Evolutionary conservation across 1,140 invertebrate species (phyloP), one percentile per base, ranked within the genome.

Genomic region (Drosophila sp.): DNA sequence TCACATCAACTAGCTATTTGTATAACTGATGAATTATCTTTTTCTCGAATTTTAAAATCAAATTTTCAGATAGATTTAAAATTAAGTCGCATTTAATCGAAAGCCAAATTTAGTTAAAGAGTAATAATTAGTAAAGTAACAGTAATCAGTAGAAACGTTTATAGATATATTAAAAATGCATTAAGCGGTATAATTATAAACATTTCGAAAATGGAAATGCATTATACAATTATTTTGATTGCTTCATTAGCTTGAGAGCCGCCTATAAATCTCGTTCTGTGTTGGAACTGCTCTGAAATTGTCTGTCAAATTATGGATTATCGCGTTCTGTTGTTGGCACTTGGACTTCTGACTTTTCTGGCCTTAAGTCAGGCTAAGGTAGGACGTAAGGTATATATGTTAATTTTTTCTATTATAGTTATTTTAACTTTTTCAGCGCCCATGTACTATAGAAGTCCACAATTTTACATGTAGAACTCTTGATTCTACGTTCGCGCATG

Each of bases 361-460:
- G 5, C 21, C 2, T 0, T 8, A 7, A 43, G 34, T 21, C 38
- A 45, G 32, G 18, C 51, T 8, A 56, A 65, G 51, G 62, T 65
- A 65, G 13, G 43, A 48, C 2, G 7, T 2, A 56, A 8, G 36
- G 2, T 21, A 21, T 25, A 25, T 2, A 40, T n/a, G 0, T 11
- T 51, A 6, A 27, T 53, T 16, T 16, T 7, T 21, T 38, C 25
- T 16, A 11, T 21, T 21, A 21, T 21, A n/a, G n/a, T 21, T 21
- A 21, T 21, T 21, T 21, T 21, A 4, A 34, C 2, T 21, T 9
- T 34, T 4, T n/a, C 34, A 51, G 45, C 13, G 36, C 2, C 45
- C 36, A 5, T 32, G 53, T 14, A 27, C 4, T 2, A 27, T 69
- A 4, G 27, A 14, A n/a, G 2, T 18, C 8, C 51, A n/a, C 8